phyloP scores from a whole-genome alignment of 2,113 vertebrate genomes.

The Hemichromis elongatus region DNA sequence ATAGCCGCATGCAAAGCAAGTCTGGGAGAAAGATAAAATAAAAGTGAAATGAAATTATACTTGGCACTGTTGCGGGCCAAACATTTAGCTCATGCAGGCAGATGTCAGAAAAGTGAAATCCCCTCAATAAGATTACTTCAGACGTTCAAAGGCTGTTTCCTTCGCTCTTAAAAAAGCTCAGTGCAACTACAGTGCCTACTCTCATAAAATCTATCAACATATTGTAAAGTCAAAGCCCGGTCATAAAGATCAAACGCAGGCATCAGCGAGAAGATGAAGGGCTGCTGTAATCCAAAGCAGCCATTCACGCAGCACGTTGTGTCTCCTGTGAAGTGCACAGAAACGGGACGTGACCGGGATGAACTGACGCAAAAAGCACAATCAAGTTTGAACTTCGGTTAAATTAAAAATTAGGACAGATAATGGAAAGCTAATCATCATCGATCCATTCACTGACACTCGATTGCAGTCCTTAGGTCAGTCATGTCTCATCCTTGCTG shows the following conservation, averaged over 20 bases:
- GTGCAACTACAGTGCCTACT: not conserved
- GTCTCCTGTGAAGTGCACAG: not conserved
- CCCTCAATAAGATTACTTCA: conserved; percentile 24
- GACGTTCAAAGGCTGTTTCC: conserved; percentile 41
- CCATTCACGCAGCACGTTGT: not conserved
- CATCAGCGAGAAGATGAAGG: conserved; percentile 35
- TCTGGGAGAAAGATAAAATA: not conserved
- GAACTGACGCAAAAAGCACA: not conserved
- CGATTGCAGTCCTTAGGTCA: not conserved
- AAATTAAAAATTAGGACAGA: not conserved
- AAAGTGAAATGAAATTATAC: conserved; percentile 2
- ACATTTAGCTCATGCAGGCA: not conserved
- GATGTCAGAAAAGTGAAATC: conserved; percentile 17
- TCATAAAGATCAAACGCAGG: conserved; percentile 54
- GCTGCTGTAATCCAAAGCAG: conserved; percentile 26
- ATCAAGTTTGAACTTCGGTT: not conserved
- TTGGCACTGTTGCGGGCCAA: not conserved
- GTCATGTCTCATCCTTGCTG: not conserved
- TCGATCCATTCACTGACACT: not conserved
- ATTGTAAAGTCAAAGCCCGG: conserved; percentile 37
- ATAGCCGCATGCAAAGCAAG: not conserved
- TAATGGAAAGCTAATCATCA: not conserved
- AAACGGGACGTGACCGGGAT: conserved; percentile 1
- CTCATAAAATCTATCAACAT: conserved; percentile 54
- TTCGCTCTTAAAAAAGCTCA: not conserved